These are phyloP conservation scores for Entomobrya multifasciata DNA, from an alignment of 2,888 invertebrate genomes.

Conservation along the genomic window DNA sequence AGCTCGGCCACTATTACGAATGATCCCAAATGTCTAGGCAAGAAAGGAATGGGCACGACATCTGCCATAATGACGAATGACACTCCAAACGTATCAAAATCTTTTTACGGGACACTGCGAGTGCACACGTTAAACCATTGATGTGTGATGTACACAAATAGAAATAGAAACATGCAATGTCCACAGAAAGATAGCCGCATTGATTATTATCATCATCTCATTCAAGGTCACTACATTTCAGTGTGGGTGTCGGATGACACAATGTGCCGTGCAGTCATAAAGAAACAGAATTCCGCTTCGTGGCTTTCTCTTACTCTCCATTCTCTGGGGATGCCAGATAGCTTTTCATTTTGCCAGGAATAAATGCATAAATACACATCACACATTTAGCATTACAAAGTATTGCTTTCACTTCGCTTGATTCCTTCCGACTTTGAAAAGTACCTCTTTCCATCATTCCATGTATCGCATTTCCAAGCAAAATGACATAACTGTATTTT, in stretches of 20 bases:
- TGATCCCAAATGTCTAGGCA: no score
- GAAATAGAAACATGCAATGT: background rate
- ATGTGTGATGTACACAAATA: no score
- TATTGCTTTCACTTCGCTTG: background rate
- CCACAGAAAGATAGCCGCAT: constrained; percentile 4
- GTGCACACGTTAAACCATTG: no score
- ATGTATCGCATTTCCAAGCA: no score
- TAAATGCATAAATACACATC: constrained; percentile 34
- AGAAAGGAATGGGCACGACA: no score
- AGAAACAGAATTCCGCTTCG: constrained; percentile 6
- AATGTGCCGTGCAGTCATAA: background rate
- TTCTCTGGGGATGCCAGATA: background rate
- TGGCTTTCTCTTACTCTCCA: background rate
- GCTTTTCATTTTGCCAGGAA: constrained; percentile 10
- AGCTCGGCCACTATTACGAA: no score
- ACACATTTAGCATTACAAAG: no score
- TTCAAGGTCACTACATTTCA: constrained; percentile 32
- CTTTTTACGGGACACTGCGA: background rate
- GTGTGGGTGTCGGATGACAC: background rate
- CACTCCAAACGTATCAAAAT: constrained; percentile 22
- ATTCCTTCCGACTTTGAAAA: background rate
- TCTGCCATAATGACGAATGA: constrained; percentile 35
- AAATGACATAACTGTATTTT: no score
- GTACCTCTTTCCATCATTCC: constrained; percentile 16
- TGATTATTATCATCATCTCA: constrained; percentile 40